Evolutionary conservation across 1,140 invertebrate species (phyloP).

Genomic region (Popillia japonica): DNA sequence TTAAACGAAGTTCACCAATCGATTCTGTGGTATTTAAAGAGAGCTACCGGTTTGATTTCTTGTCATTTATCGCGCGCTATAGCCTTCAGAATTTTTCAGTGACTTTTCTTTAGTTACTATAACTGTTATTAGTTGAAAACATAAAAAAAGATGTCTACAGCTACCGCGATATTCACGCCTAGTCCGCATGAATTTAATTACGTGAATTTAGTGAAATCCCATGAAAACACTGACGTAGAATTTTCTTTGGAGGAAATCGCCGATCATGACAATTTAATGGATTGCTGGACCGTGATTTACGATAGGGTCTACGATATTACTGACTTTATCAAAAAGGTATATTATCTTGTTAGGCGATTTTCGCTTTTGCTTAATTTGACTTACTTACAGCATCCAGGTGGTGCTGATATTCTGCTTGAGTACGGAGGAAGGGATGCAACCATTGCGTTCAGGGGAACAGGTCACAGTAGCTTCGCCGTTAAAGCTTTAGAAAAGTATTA

Average conservation of each 20-base stretch:
- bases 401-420: conserved; percentile 83
- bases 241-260: conserved; percentile 71
- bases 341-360: not conserved
- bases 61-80: not conserved
- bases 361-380: conserved; percentile 38
- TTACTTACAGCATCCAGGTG: conserved; percentile 80
- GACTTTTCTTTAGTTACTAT: not conserved
- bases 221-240: conserved; percentile 43
- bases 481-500: conserved; percentile 70
- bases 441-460: conserved; percentile 80
- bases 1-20: not conserved
- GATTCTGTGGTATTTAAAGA: too few species aligned
- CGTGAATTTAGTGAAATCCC: not conserved
- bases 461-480: conserved; percentile 74
- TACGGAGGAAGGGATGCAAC: conserved; percentile 88
- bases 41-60: not conserved
- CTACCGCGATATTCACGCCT: not conserved
- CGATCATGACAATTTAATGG: conserved; percentile 69
- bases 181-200: conserved; percentile 31
- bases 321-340: conserved; percentile 72
- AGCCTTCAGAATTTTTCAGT: not conserved
- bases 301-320: conserved; percentile 81
- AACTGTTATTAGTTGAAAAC: not conserved
- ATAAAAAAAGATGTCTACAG: not conserved
- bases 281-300: conserved; percentile 78